Evolutionary conservation across 1,140 invertebrate genomes (phyloP).

Genomic region (Mamestra configurata): DNA sequence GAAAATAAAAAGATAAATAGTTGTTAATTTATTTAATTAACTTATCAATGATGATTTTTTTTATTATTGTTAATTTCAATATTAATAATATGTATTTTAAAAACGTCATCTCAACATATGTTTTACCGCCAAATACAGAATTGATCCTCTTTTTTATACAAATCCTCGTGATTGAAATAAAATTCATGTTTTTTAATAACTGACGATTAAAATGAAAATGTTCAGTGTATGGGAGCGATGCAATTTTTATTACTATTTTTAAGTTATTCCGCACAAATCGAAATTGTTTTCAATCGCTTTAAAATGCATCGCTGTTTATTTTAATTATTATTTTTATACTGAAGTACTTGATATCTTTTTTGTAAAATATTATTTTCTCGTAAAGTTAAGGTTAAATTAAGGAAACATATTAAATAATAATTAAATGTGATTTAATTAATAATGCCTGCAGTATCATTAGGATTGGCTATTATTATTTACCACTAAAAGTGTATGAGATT

Average conservation of each 20-base stretch:
- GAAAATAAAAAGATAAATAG: not conserved
- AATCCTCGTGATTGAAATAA: not conserved
- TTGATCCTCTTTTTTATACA: not conserved
- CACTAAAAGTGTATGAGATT: constrained; percentile 50
- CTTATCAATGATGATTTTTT: not conserved
- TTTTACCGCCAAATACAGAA: constrained; percentile 39
- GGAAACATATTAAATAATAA: constrained; percentile 51
- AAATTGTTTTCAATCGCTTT: not conserved
- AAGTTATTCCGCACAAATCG: constrained; percentile 45
- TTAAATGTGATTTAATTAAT: constrained; percentile 57
- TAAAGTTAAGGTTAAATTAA: constrained; percentile 42
- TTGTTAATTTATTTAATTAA: constrained; percentile 3
- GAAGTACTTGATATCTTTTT: constrained; percentile 36
- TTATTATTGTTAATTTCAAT: not conserved
- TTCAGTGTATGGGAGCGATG: constrained; percentile 29
- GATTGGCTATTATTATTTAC: constrained; percentile 50
- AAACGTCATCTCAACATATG: not conserved
- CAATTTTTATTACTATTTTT: constrained; percentile 30
- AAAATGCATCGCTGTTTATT: constrained; percentile 21
- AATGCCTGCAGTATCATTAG: constrained; percentile 42
- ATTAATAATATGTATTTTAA: too few species aligned
- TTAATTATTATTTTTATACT: constrained; percentile 32
- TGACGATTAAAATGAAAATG: constrained; percentile 37
- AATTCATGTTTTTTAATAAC: constrained; percentile 28
- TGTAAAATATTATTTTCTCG: constrained; percentile 44